phyloP scores from a whole-genome alignment of 2,888 invertebrate species.

The Helleia helle region DNA sequence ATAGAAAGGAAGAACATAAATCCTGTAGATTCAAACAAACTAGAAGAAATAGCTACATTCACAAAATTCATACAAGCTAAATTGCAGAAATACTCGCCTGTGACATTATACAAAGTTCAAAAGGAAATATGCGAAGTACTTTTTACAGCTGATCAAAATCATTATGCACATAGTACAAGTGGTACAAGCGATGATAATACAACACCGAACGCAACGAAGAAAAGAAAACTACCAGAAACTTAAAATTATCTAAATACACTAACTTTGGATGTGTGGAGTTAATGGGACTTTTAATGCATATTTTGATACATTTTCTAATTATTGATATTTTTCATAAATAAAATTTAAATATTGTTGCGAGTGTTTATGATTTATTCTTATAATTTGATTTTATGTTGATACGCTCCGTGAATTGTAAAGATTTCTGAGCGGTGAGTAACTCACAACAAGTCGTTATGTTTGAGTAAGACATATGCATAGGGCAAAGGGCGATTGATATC shows the following conservation, averaged over 20 bases:
- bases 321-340: too few species aligned
- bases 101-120: constrained; percentile 34
- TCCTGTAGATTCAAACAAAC: constrained; percentile 20
- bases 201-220: background rate
- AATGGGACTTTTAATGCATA: too few species aligned
- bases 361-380: too few species aligned
- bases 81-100: constrained; percentile 36
- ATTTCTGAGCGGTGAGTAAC: too few species aligned
- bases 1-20: constrained; percentile 5
- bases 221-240: background rate
- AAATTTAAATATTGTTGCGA: too few species aligned
- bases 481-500: too few species aligned
- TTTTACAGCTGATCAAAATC: constrained; percentile 36
- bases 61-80: constrained; percentile 34
- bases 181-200: background rate
- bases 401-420: too few species aligned
- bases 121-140: constrained; percentile 38
- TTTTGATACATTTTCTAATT: too few species aligned
- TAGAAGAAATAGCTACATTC: constrained; percentile 36
- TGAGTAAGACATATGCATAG: background rate
- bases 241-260: background rate
- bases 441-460: background rate
- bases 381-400: too few species aligned
- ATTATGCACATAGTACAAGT: constrained; percentile 13
- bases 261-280: background rate